Evolutionary conservation across 1,140 invertebrate species (phyloP), one percentile per base, ranked within the genome.

Genomic region (Nomia melanderi): DNA sequence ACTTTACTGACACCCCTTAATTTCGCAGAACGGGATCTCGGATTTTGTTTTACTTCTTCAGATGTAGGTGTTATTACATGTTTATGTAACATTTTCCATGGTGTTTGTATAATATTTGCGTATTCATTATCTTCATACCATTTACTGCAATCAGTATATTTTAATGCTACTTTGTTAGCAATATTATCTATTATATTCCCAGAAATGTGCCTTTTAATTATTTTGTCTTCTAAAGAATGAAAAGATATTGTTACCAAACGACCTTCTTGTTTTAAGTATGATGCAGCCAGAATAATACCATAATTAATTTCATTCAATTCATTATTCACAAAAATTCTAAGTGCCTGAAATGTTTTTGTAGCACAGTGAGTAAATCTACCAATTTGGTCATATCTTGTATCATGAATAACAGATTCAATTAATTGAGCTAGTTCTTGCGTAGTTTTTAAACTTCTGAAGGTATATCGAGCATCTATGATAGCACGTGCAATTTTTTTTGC

Each of bases 251-350:
- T 96, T 1, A 97, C 94, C 78, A 98, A 87, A 78, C 95, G 93
- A 1, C 98, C 98, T 39, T 95, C 94, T 0, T 94, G 88, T 92
- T 96, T 96, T 27, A 99, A 93, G 88, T 96, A 96, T 78, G 94
- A 93, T 62, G 95, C 93, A 1, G 97, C 96, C 80, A 98, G 86
- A 44, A 96, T 88, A 87, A 99, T 94, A 2, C 94, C 98, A 92
- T 97, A 97, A 93, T 98, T 97, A 6, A 99, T 94, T 93, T 99
- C 98, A 91, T 99, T 99, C 0, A 99, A 91, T 93, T 99, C 98
- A 91, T 99, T 97, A 90, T 99, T 99, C 0, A 99, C 97, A 93
- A 99, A 98, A 80, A 99, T 99, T 83, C 98, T 93, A 70, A 99
- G 89, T 0, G 98, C 98, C 93, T 98, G 97, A 93, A 99, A 99